These are phyloP conservation scores for Equus quagga DNA, from an alignment of 2,113 vertebrate genomes.

Conservation along the genomic window DNA sequence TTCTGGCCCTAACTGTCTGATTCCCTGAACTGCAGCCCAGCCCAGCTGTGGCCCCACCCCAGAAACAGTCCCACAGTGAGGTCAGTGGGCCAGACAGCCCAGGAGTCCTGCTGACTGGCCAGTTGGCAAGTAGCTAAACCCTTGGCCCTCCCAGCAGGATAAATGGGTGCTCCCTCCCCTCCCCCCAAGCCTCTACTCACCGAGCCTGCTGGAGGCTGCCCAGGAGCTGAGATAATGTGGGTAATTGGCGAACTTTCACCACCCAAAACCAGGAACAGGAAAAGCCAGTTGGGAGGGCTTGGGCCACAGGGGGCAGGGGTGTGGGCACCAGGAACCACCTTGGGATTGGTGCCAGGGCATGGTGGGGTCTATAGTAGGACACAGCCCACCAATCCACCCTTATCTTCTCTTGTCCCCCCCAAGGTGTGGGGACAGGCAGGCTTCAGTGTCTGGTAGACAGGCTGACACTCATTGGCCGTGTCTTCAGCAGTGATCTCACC, in stretches of 20 bases:
- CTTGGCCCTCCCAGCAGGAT: not conserved
- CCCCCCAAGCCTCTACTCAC: not conserved
- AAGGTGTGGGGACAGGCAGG: not conserved
- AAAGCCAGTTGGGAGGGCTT: slow-evolving; percentile 84
- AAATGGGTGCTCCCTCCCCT: slow-evolving; percentile 17
- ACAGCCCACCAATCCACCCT: not conserved
- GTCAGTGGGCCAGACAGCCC: slow-evolving; percentile 59
- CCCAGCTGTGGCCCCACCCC: not conserved
- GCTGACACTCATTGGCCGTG: not conserved
- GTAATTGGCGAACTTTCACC: slow-evolving; percentile 83
- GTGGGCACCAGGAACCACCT: not conserved
- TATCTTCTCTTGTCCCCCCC: not conserved
- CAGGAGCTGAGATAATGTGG: slow-evolving; percentile 82
- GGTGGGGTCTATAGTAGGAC: not conserved
- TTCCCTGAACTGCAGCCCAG: not conserved
- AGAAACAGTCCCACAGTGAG: not conserved
- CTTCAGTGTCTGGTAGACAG: not conserved
- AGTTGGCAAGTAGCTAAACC: not conserved
- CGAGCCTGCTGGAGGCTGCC: slow-evolving; percentile 46
- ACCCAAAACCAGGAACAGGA: slow-evolving; percentile 84
- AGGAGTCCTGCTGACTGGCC: slow-evolving; percentile 36
- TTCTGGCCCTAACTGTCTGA: not conserved
- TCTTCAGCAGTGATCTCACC: slow-evolving; percentile 8
- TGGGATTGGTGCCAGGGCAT: not conserved
- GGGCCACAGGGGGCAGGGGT: slow-evolving; percentile 38